Conservation (phyloP, 2,113 vertebrate species). For the Atherinomorus stipes region DNA sequence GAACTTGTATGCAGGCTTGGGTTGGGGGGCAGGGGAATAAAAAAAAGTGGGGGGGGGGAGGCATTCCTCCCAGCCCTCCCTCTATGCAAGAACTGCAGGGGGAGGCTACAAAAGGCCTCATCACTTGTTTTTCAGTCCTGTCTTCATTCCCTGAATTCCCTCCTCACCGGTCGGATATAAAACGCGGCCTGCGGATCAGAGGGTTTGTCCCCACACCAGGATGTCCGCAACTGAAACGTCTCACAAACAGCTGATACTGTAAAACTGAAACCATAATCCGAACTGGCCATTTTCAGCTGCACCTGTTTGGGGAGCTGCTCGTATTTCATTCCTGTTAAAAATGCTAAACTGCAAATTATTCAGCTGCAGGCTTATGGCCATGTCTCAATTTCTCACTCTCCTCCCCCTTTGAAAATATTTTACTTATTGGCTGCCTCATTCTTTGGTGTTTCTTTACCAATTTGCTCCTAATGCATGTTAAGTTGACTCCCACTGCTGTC, state of each 20-base stretch:
- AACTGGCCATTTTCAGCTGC: constrained; percentile 3
- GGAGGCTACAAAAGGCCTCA: constrained; percentile 80
- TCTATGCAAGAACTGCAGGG: constrained; percentile 71
- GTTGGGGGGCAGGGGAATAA: constrained; percentile 18
- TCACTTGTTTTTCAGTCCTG: constrained; percentile 80
- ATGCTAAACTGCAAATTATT: constrained; percentile 36
- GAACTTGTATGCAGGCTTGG: constrained; percentile 74
- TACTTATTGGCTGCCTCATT: constrained; percentile 63
- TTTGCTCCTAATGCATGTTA: constrained; percentile 77
- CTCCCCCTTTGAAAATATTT: constrained; percentile 64
- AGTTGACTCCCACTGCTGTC: constrained; percentile 78
- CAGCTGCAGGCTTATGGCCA: constrained; percentile 45
- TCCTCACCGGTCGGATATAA: constrained; percentile 5
- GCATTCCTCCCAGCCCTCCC: constrained; percentile 80
- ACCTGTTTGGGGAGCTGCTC: background rate
- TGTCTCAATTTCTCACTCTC: constrained; percentile 54
- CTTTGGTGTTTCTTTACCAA: constrained; percentile 79
- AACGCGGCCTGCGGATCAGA: background rate
- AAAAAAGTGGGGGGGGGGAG: constrained; percentile 40
- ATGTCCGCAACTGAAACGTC: background rate
- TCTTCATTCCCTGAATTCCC: constrained; percentile 65
- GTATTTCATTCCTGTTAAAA: background rate
- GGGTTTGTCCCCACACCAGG: background rate
- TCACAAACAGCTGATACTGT: background rate
- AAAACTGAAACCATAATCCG: background rate